These are phyloP conservation scores for Hipposideros larvatus DNA, from an alignment of 2,797 vertebrate genomes.

Conservation along the genomic window DNA sequence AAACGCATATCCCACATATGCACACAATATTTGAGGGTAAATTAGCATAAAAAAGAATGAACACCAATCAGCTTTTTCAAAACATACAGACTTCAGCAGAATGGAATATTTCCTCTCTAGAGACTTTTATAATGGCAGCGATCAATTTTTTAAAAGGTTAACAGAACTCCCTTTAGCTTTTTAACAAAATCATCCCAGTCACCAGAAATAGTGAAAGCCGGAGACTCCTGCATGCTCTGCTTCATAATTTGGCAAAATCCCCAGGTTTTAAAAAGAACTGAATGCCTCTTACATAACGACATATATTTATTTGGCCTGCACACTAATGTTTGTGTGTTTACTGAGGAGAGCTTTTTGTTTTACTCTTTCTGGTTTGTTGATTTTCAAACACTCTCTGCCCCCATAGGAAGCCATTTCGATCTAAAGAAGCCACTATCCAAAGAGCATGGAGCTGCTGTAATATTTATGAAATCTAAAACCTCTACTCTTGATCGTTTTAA, in stretches of 20 bases:
- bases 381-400: conserved; percentile 85
- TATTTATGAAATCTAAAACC: conserved; percentile 89
- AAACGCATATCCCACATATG: neutral
- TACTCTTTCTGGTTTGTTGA: conserved; percentile 83
- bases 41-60: neutral
- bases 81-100: conserved; percentile 20
- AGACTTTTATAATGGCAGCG: conserved; percentile 58
- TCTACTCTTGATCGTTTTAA: conserved; percentile 87
- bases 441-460: conserved; percentile 84
- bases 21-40: neutral
- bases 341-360: conserved; percentile 81
- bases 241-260: conserved; percentile 62
- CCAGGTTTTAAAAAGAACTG: conserved; percentile 65
- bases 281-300: conserved; percentile 67
- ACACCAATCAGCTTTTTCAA: conserved; percentile 32
- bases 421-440: conserved; percentile 84
- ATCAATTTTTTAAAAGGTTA: conserved; percentile 79
- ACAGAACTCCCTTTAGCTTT: conserved; percentile 72
- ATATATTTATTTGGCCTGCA: conserved; percentile 70
- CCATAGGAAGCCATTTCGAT: conserved; percentile 84
- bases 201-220: conserved; percentile 48
- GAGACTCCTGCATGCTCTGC: neutral
- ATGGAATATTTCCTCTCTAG: conserved; percentile 61
- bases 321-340: conserved; percentile 81
- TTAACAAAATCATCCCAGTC: conserved; percentile 73